A percentile compares a stretch with the other conserved stretches of the same genome.
Evolutionary conservation across 2,888 invertebrate species (phyloP).

Genomic region (Thymelicus sylvestris): DNA sequence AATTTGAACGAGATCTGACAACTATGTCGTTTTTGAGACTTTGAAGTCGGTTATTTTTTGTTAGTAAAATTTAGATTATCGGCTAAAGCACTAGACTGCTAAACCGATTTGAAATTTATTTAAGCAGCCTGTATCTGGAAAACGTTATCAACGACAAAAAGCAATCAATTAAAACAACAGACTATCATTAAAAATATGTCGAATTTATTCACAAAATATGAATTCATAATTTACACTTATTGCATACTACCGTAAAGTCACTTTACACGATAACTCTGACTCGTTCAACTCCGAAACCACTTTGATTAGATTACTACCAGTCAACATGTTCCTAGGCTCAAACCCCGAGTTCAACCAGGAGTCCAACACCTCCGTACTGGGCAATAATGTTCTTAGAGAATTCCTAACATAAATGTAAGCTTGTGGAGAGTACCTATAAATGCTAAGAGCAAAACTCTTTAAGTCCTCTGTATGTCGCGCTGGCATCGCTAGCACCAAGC

Average conservation of each 20-base stretch:
- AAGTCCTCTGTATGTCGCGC: constrained; percentile 75
- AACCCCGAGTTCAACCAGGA: constrained; percentile 71
- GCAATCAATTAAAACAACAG: constrained; percentile 3
- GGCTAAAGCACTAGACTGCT: too few species aligned
- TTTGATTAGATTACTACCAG: constrained; percentile 66
- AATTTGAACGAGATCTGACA: too few species aligned
- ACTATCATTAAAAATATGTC: constrained; percentile 40
- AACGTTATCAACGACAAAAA: not conserved
- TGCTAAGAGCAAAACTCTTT: constrained; percentile 75
- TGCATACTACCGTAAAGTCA: constrained; percentile 60
- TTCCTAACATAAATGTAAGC: constrained; percentile 77
- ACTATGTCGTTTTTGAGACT: too few species aligned
- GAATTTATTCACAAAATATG: constrained; percentile 48
- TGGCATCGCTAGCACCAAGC: constrained; percentile 76
- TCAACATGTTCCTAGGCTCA: constrained; percentile 66
- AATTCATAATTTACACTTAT: constrained; percentile 48
- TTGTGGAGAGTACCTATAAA: constrained; percentile 79
- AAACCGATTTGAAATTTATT: too few species aligned
- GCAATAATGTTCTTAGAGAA: constrained; percentile 72
- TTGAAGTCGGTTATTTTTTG: too few species aligned
- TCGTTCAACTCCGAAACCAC: constrained; percentile 73
- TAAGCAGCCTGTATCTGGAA: too few species aligned
- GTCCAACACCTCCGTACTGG: constrained; percentile 73
- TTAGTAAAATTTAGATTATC: too few species aligned
- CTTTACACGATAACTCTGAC: constrained; percentile 70